Evolutionary conservation across 1,140 invertebrate genomes (phyloP).

Genomic region (Zaprionus vittiger): DNA sequence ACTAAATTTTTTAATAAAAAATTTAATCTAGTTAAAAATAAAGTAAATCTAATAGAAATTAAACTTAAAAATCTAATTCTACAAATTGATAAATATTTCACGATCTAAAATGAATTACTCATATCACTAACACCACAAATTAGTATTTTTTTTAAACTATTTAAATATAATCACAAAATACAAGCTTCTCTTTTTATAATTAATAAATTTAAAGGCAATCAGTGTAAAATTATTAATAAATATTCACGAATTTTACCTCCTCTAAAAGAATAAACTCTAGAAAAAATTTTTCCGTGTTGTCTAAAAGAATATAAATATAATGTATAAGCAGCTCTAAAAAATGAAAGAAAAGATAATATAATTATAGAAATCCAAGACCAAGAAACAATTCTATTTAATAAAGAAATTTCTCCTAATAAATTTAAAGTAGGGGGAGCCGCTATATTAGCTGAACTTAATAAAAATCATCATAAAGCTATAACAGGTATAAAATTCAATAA

Average conservation of each 20-base stretch:
- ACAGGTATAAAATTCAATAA: slow-evolving; percentile 84
- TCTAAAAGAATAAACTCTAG: too few relatives aligned
- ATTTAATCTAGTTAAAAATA: slow-evolving; percentile 83
- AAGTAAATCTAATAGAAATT: slow-evolving; percentile 71
- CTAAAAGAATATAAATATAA: neutral
- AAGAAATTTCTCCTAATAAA: slow-evolving; percentile 86
- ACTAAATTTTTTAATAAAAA: slow-evolving; percentile 84
- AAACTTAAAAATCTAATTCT: slow-evolving; percentile 77
- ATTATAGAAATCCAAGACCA: slow-evolving; percentile 85
- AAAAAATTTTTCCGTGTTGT: too few relatives aligned
- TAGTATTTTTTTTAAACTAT: slow-evolving; percentile 87
- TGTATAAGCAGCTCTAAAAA: slow-evolving; percentile 84
- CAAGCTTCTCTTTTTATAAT: slow-evolving; percentile 86
- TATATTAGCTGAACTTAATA: slow-evolving; percentile 85
- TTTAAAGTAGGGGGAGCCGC: slow-evolving; percentile 84
- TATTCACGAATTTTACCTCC: slow-evolving; percentile 84
- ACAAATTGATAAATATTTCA: slow-evolving; percentile 84
- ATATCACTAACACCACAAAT: slow-evolving; percentile 87
- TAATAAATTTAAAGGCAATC: slow-evolving; percentile 87
- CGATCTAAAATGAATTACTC: slow-evolving; percentile 84
- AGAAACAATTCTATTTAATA: slow-evolving; percentile 86
- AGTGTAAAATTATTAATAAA: slow-evolving; percentile 86
- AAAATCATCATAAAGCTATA: slow-evolving; percentile 87
- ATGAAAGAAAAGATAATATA: slow-evolving; percentile 85
- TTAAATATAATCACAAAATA: slow-evolving; percentile 64